A percentile compares a stretch with the other conserved stretches of the same genome.
These are phyloP conservation scores for Cryptophagus acutangulus DNA, from an alignment of 2,888 invertebrate species.

Conservation along the genomic window DNA sequence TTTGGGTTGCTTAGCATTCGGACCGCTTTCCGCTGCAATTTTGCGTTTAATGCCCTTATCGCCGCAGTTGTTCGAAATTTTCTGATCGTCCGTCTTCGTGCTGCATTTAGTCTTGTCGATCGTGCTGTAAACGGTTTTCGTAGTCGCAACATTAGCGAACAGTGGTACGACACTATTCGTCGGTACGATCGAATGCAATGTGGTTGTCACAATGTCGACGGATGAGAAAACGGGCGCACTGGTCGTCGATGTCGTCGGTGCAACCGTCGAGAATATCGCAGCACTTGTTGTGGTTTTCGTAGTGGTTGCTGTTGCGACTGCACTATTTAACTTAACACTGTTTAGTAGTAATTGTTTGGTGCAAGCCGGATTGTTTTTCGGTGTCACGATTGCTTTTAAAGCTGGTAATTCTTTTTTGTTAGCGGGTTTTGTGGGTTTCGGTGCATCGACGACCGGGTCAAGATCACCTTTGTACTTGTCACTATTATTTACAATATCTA, in stretches of 20 bases:
- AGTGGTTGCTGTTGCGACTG: background rate
- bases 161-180: no score
- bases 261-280: background rate
- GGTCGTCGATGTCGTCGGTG: background rate
- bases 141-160: no score
- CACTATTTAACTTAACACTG: no score
- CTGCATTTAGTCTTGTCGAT: slow-evolving; percentile 37
- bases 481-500: slow-evolving; percentile 21
- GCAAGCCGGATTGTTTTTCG: no score
- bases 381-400: slow-evolving; percentile 30
- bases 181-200: no score
- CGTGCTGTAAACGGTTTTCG: slow-evolving; percentile 38
- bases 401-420: slow-evolving; percentile 34
- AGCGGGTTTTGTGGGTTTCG: slow-evolving; percentile 6
- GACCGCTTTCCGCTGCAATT: slow-evolving; percentile 22
- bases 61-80: slow-evolving; percentile 6
- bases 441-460: slow-evolving; percentile 16
- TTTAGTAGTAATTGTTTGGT: no score
- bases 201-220: background rate
- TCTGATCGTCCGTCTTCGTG: slow-evolving; percentile 24
- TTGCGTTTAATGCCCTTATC: slow-evolving; percentile 28
- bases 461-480: slow-evolving; percentile 29
- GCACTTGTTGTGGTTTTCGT: background rate
- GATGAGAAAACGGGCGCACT: slow-evolving; percentile 5
- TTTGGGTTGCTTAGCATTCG: slow-evolving; percentile 36